A percentile compares a stretch with the other conserved stretches of the same genome.
Conservation (phyloP, 2,888 invertebrate species). For the Thecophora atra region DNA sequence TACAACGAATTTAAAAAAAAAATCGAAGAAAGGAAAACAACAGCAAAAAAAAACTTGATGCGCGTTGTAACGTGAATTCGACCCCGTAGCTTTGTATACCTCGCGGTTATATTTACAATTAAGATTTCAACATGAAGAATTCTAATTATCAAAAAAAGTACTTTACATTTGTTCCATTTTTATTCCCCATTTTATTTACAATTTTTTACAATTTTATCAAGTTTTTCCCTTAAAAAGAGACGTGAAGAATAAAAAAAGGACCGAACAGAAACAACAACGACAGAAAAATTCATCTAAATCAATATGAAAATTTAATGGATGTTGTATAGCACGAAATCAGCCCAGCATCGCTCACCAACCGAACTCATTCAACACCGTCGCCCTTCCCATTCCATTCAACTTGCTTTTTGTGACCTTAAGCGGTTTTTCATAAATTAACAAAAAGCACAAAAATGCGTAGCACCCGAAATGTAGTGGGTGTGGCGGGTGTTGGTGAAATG, state of each 20-base stretch:
- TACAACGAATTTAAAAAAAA: no score
- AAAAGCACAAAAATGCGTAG: conserved; percentile 24
- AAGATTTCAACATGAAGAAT: conserved; percentile 21
- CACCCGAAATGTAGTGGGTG: neutral
- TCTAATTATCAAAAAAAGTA: conserved; percentile 33
- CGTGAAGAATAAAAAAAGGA: no score
- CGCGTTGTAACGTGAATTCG: conserved; percentile 30
- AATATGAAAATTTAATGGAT: conserved; percentile 35
- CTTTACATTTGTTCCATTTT: conserved; percentile 28
- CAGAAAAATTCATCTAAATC: conserved; percentile 27
- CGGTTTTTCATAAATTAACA: conserved; percentile 36
- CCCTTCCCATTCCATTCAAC: neutral
- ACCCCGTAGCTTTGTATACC: conserved; percentile 2
- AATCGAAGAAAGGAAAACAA: no score
- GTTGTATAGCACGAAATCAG: conserved; percentile 23
- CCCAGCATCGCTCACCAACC: conserved; percentile 11
- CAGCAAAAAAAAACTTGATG: neutral
- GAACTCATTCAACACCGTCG: conserved; percentile 4
- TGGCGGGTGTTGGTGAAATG: no score
- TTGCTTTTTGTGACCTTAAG: conserved; percentile 28
- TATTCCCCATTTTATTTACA: neutral
- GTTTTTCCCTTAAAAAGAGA: neutral
- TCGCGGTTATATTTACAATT: conserved; percentile 28
- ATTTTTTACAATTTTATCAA: neutral
- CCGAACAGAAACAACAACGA: no score